A percentile compares a stretch with the other conserved stretches of the same genome.
These are phyloP conservation scores for Lycocerus yunnanus DNA, from an alignment of 2,888 invertebrate genomes.

Conservation along the genomic window DNA sequence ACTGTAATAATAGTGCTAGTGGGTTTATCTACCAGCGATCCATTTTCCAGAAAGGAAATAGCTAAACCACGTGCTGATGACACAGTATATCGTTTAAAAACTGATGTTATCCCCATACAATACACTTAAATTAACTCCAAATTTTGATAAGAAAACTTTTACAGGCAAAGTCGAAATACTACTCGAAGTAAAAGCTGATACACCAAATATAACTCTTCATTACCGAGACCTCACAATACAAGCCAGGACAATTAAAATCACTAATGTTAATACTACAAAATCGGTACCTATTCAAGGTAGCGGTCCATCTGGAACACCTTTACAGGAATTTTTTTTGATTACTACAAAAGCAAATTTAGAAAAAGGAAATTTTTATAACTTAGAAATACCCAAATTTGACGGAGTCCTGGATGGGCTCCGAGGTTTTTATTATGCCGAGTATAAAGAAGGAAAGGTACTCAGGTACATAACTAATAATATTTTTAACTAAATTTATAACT, in stretches of 20 bases:
- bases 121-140: conserved; percentile 6
- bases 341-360: background rate
- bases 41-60: background rate
- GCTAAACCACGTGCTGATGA: conserved; percentile 1
- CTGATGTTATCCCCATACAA: conserved; percentile 4
- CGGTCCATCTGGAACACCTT: background rate
- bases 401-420: background rate
- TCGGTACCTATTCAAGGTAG: accelerated
- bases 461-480: background rate
- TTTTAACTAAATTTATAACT: background rate
- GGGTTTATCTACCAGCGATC: background rate
- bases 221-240: background rate
- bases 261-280: too few species aligned
- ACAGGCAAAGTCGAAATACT: conserved; percentile 12
- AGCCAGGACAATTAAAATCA: too few species aligned
- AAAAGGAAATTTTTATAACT: background rate
- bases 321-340: background rate
- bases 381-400: background rate
- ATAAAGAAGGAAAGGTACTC: background rate
- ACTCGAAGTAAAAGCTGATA: background rate
- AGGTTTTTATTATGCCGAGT: background rate
- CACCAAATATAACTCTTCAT: conserved; percentile 13
- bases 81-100: conserved; percentile 7
- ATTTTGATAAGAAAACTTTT: conserved; percentile 20
- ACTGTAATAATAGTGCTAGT: background rate